These are phyloP conservation scores for Acronicta alni DNA, from an alignment of 2,888 invertebrate genomes.

Conservation along the genomic window DNA sequence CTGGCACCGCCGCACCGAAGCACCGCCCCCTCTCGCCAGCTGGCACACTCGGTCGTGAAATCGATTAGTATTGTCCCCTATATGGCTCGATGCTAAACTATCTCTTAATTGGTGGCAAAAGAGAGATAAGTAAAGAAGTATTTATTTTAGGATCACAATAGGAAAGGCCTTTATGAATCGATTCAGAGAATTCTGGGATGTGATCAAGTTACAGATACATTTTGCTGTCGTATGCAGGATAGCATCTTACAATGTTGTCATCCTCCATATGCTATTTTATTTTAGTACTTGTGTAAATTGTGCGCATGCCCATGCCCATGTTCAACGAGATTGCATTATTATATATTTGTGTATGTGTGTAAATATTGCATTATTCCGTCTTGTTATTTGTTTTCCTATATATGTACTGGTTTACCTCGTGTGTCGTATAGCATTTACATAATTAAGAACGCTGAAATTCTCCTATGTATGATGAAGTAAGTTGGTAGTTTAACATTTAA, in stretches of 20 bases:
- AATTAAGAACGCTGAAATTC: slow-evolving; percentile 20
- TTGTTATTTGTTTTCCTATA: slow-evolving; percentile 41
- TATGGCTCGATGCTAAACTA: slow-evolving; percentile 38
- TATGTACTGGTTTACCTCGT: slow-evolving; percentile 37
- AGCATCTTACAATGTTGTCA: slow-evolving; percentile 11
- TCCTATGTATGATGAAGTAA: too few relatives aligned
- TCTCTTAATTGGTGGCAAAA: slow-evolving; percentile 42
- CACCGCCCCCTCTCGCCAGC: slow-evolving; percentile 52
- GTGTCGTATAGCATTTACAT: slow-evolving; percentile 41
- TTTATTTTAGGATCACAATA: slow-evolving; percentile 31
- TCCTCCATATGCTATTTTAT: slow-evolving; percentile 18
- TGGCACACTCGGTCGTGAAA: slow-evolving; percentile 44
- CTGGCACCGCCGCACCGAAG: slow-evolving; percentile 35
- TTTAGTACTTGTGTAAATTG: slow-evolving; percentile 21
- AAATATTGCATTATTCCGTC: slow-evolving; percentile 29
- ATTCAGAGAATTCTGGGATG: slow-evolving; percentile 4
- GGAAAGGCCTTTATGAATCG: slow-evolving; percentile 11
- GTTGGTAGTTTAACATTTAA: too few relatives aligned
- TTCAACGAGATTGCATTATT: slow-evolving; percentile 27
- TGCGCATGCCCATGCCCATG: slow-evolving; percentile 23
- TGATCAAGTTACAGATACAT: slow-evolving; percentile 11
- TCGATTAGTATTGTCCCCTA: slow-evolving; percentile 51
- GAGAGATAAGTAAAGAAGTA: slow-evolving; percentile 33
- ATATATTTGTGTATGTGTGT: slow-evolving; percentile 24
- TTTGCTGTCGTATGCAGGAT: slow-evolving; percentile 7